A percentile compares a stretch with the other conserved stretches of the same genome.
phyloP scores from a whole-genome alignment of 2,888 invertebrate genomes.

The Gnatocerus cornutus region DNA sequence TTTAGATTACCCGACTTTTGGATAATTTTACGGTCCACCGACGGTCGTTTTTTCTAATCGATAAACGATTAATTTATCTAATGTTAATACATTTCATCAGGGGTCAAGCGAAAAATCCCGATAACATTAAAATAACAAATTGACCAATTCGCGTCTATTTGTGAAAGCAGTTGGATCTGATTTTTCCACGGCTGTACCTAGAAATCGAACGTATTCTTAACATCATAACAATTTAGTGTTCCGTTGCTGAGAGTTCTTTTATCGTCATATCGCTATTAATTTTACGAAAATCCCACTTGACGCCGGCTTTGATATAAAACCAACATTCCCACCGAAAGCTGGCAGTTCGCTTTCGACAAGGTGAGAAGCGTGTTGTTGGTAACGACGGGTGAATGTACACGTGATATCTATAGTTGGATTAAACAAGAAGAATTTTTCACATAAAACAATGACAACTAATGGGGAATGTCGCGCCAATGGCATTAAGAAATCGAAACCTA shows the following conservation, averaged over 20 bases:
- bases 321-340: constrained; percentile 40
- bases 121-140: constrained; percentile 34
- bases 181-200: no score
- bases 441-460: constrained; percentile 56
- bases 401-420: constrained; percentile 30
- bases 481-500: constrained; percentile 58
- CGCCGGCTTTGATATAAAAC: constrained; percentile 41
- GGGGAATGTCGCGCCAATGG: constrained; percentile 57
- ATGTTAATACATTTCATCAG: constrained; percentile 35
- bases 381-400: constrained; percentile 39
- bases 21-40: constrained; percentile 24
- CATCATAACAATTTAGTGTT: neutral
- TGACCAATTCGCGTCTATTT: constrained; percentile 19
- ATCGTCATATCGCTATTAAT: constrained; percentile 1
- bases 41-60: constrained; percentile 1
- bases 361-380: constrained; percentile 45
- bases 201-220: neutral
- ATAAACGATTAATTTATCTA: constrained; percentile 15
- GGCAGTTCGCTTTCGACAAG: constrained; percentile 45
- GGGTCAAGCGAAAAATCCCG: constrained; percentile 34
- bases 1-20: constrained; percentile 11
- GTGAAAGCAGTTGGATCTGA: constrained; percentile 11
- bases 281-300: constrained; percentile 39
- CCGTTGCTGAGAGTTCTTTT: neutral
- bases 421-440: constrained; percentile 5